Conservation (phyloP, 1,140 invertebrate genomes). For the Drosophila sp. region DNA sequence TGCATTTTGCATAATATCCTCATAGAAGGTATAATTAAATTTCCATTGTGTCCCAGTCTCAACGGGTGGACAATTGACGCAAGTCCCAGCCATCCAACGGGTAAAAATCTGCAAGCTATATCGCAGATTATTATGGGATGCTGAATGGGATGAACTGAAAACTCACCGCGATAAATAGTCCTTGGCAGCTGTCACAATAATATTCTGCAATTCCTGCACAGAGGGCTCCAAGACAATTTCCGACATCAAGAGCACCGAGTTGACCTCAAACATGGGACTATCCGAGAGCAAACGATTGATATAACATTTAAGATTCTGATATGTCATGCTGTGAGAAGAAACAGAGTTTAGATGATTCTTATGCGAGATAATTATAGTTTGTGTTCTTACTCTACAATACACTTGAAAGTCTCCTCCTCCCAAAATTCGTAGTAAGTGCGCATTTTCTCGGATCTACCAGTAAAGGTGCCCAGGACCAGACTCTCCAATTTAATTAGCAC, state of each 20-base stretch:
- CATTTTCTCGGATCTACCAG: constrained; percentile 87
- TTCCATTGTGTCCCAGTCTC: constrained; percentile 84
- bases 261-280: constrained; percentile 90
- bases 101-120: constrained; percentile 88
- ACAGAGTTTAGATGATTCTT: neutral
- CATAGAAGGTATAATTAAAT: constrained; percentile 88
- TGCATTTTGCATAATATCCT: constrained; percentile 86
- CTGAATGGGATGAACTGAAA: neutral
- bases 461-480: constrained; percentile 87
- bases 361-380: neutral
- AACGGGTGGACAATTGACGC: constrained; percentile 86
- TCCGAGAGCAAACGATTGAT: constrained; percentile 86
- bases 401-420: constrained; percentile 88
- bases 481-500: constrained; percentile 93
- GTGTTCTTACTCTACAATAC: constrained; percentile 84
- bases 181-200: constrained; percentile 87
- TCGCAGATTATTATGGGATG: neutral
- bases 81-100: constrained; percentile 93
- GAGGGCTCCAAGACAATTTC: constrained; percentile 90
- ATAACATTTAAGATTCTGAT: constrained; percentile 89
- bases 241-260: constrained; percentile 88
- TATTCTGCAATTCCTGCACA: constrained; percentile 89
- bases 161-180: constrained; percentile 86
- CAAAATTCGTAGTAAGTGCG: constrained; percentile 87
- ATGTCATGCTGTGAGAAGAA: constrained; percentile 50